Conservation (phyloP, 2,888 invertebrate genomes). For the Caenorhabditis wallacei region DNA sequence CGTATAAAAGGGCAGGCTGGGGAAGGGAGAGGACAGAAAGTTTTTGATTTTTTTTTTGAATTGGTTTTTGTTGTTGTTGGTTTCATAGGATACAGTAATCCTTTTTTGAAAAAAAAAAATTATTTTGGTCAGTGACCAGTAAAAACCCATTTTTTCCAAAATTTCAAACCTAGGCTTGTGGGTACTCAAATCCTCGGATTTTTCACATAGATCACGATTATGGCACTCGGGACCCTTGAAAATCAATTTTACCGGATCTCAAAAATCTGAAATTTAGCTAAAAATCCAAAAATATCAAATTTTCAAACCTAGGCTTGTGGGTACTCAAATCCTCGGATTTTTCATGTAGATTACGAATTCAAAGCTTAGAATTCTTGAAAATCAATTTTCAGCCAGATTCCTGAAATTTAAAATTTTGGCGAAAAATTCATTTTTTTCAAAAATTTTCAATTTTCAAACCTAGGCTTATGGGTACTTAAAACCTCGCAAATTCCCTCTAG, state of each 20-base stretch:
- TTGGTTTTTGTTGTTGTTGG: too few species aligned
- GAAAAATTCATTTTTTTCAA: background rate
- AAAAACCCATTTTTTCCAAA: background rate
- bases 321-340: background rate
- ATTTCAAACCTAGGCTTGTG: background rate
- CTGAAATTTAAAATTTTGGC: background rate
- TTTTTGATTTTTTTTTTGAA: background rate
- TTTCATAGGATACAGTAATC: too few species aligned
- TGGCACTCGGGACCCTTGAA: background rate
- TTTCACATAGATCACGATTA: background rate
- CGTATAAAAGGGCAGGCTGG: conserved; percentile 39
- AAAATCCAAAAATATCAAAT: too few species aligned
- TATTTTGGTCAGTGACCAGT: background rate
- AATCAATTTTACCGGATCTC: background rate
- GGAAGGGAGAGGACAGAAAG: background rate
- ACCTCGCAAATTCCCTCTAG: too few species aligned
- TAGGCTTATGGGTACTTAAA: background rate
- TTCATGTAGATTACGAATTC: background rate
- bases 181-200: background rate
- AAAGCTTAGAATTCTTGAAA: background rate
- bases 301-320: too few species aligned
- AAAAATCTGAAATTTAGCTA: background rate
- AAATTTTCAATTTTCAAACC: background rate
- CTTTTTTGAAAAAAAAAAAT: background rate
- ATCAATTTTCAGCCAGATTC: background rate